phyloP scores from a whole-genome alignment of 2,113 vertebrate species.

The Tetrax tetrax region DNA sequence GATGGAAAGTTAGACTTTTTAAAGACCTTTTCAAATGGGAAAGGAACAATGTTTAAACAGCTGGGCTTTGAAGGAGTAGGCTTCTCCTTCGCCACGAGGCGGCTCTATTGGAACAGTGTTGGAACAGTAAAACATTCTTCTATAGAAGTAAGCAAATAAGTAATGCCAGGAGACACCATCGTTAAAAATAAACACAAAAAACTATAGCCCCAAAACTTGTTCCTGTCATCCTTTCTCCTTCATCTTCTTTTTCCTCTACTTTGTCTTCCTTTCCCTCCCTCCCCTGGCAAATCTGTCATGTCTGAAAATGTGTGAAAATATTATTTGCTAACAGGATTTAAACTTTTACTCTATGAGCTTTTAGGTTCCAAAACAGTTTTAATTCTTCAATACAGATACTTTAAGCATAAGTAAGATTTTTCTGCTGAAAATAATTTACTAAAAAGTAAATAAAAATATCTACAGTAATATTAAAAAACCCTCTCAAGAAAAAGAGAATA shows the following conservation, averaged over 20 bases:
- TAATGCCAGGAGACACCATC: rapidly evolving
- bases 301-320: background rate
- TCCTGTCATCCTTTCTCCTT: background rate
- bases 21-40: background rate
- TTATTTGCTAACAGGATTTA: background rate
- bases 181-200: background rate
- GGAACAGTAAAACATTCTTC: background rate
- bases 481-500: background rate
- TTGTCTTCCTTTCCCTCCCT: background rate
- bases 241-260: background rate
- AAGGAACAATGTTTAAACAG: background rate
- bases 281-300: background rate
- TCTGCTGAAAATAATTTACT: background rate
- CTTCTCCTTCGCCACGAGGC: background rate
- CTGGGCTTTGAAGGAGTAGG: background rate
- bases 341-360: background rate
- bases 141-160: background rate
- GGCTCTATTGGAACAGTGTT: background rate
- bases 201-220: background rate
- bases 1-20: background rate
- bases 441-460: background rate
- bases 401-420: background rate
- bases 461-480: background rate
- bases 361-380: background rate
- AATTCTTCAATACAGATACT: background rate